phyloP scores from a whole-genome alignment of 2,113 vertebrate species.

The Sclerurus mexicanus region DNA sequence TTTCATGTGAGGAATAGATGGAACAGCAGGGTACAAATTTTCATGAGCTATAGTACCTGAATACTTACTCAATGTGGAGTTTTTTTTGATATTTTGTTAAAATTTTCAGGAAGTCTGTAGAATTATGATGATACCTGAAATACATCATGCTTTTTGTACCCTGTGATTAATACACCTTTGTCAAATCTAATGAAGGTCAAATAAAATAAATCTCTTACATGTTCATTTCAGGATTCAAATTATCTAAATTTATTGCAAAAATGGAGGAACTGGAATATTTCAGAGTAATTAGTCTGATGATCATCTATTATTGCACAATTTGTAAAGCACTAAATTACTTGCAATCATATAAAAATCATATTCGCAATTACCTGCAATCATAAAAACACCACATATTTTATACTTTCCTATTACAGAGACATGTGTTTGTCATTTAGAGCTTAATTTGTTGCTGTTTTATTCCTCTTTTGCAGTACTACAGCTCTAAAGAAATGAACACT shows the following conservation, averaged over 20 bases:
- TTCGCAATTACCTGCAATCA: neutral
- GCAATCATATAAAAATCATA: neutral
- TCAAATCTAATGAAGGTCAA: neutral
- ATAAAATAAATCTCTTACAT: neutral
- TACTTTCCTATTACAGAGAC: neutral
- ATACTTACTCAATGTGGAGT: neutral
- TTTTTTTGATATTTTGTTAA: neutral
- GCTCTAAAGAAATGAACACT: neutral
- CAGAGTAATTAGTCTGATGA: neutral
- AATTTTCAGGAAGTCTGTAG: neutral
- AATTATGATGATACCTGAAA: neutral
- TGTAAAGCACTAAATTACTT: neutral
- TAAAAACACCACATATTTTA: neutral
- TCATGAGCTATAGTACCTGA: neutral
- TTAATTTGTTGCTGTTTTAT: neutral
- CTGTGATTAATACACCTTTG: neutral
- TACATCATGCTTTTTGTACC: neutral
- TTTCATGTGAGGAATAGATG: neutral
- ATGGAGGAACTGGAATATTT: neutral
- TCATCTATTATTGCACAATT: neutral
- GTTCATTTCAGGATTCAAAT: neutral
- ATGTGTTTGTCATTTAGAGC: neutral
- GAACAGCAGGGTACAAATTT: neutral
- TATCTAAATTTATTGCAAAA: neutral
- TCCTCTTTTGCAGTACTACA: neutral